Evolutionary conservation across 1,140 invertebrate genomes (phyloP).

Genomic region (Magallana ariakensis): DNA sequence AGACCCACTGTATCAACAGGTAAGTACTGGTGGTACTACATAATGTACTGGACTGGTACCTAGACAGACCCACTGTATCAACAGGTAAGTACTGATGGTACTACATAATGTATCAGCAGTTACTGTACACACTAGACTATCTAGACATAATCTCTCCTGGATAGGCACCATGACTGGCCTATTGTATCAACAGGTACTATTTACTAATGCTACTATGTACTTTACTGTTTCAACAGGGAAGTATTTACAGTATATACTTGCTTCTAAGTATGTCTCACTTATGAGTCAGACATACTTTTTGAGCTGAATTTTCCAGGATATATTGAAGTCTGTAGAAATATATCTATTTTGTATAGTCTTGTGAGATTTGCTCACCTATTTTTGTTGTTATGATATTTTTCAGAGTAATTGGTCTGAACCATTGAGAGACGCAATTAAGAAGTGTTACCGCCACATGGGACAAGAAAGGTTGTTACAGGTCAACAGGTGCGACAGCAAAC

Average conservation of each 20-base stretch:
- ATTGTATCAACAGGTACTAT: conserved; percentile 53
- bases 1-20: conserved; percentile 58
- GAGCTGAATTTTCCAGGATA: no score
- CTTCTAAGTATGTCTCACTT: no score
- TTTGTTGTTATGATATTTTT: conserved; percentile 7
- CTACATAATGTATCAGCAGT: no score
- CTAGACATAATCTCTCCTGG: conserved; percentile 52
- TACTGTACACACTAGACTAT: no score
- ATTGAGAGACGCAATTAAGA: conserved; percentile 60
- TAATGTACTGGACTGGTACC: no score
- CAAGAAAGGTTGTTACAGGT: conserved; percentile 59
- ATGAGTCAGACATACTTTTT: no score
- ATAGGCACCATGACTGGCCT: conserved; percentile 52
- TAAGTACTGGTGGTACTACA: conserved; percentile 21
- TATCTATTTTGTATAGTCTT: no score
- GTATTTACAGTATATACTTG: neutral
- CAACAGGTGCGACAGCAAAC: conserved; percentile 32
- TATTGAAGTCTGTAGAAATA: no score
- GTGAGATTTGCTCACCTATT: no score
- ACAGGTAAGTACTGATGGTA: no score
- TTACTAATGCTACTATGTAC: no score
- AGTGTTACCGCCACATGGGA: conserved; percentile 65
- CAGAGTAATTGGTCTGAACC: conserved; percentile 61
- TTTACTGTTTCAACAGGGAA: conserved; percentile 55
- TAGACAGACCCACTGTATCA: no score